These are phyloP conservation scores for Sarcophaga subvicina DNA, from an alignment of 2,888 invertebrate genomes.

Conservation along the genomic window DNA sequence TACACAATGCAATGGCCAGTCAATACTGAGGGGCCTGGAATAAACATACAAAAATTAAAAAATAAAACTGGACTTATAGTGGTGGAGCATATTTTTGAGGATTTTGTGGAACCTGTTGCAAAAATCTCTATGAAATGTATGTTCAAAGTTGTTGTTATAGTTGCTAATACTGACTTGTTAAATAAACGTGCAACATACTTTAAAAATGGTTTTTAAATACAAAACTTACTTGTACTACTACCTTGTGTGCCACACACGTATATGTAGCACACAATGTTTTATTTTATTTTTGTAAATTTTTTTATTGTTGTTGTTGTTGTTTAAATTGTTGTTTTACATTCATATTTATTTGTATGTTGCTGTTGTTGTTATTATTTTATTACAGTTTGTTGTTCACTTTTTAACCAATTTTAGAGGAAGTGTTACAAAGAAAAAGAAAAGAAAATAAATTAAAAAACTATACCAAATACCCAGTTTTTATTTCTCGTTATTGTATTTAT, in stretches of 20 bases:
- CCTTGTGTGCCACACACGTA: constrained; percentile 50
- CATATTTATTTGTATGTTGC: not conserved
- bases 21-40: not conserved
- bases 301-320: too few relatives aligned
- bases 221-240: constrained; percentile 1
- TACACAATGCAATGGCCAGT: not conserved
- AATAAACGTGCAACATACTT: constrained; percentile 65
- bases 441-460: constrained; percentile 45
- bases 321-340: too few relatives aligned
- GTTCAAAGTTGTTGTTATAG: not conserved
- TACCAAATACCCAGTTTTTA: constrained; percentile 66
- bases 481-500: constrained; percentile 42
- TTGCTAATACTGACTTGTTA: constrained; percentile 55
- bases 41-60: not conserved
- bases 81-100: not conserved
- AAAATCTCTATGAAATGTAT: constrained; percentile 43
- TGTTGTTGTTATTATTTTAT: constrained; percentile 19
- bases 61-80: constrained; percentile 25
- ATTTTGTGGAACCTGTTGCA: constrained; percentile 61
- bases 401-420: constrained; percentile 69
- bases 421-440: constrained; percentile 56
- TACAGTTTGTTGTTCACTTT: constrained; percentile 35
- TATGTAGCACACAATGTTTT: not conserved
- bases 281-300: constrained; percentile 29
- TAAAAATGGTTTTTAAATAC: constrained; percentile 63